Percentiles rank a stretch among this genome's conserved stretches.
phyloP scores from a whole-genome alignment of 1,140 invertebrate species.

The Cardiocondyla obscurior region DNA sequence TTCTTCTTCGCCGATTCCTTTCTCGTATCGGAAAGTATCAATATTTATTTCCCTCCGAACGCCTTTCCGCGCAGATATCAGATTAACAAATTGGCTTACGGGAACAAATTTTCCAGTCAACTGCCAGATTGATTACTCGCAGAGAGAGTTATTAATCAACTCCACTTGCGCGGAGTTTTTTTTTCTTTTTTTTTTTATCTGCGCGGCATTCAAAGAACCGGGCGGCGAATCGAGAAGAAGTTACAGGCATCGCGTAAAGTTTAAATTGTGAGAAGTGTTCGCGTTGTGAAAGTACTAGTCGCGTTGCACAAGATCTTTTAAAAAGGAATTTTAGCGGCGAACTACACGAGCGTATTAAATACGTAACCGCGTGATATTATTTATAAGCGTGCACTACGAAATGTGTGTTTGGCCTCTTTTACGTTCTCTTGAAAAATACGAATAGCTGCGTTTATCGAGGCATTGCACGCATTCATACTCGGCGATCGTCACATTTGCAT shows the following conservation, averaged over 20 bases:
- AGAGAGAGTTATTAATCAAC: constrained; percentile 13
- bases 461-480: neutral
- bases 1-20: neutral
- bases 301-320: neutral
- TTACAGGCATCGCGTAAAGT: neutral
- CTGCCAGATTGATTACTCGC: neutral
- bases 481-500: neutral
- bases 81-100: neutral
- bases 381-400: neutral
- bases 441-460: neutral
- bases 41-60: constrained; percentile 21
- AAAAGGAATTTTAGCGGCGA: neutral
- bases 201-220: neutral
- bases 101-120: neutral
- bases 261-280: neutral
- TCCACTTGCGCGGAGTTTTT: neutral
- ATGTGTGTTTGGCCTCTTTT: neutral
- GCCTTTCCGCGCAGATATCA: neutral
- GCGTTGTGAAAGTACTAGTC: neutral
- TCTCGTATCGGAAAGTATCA: neutral
- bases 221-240: neutral
- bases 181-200: neutral
- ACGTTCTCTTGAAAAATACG: neutral
- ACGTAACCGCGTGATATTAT: neutral
- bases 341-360: neutral